These are phyloP conservation scores for Drosophila borborema DNA, from an alignment of 2,888 invertebrate species.

Conservation along the genomic window DNA sequence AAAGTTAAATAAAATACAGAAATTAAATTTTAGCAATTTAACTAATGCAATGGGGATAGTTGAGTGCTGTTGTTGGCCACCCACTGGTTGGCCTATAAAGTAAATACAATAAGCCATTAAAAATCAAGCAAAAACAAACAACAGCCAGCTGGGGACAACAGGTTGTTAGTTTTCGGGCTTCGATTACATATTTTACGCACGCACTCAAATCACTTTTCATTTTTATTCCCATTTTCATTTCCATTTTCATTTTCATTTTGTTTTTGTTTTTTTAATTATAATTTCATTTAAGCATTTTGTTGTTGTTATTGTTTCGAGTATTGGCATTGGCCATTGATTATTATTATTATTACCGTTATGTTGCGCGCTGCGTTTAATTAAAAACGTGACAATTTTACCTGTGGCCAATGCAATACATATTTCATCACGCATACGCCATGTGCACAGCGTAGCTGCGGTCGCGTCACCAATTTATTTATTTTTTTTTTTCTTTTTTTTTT, in stretches of 20 bases:
- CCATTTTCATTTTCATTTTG: not conserved
- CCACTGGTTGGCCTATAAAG: not conserved
- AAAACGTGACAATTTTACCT: slow-evolving; percentile 80
- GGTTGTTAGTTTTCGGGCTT: slow-evolving; percentile 39
- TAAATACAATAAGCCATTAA: slow-evolving; percentile 12
- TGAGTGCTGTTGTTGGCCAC: not conserved
- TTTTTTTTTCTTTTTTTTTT: slow-evolving; percentile 15
- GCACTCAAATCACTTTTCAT: slow-evolving; percentile 65
- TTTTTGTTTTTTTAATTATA: slow-evolving; percentile 49
- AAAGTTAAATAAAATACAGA: not conserved
- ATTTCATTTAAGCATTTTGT: slow-evolving; percentile 45
- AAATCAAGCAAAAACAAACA: slow-evolving; percentile 1
- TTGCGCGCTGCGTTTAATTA: slow-evolving; percentile 67
- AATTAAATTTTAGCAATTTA: not conserved
- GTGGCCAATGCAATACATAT: slow-evolving; percentile 65
- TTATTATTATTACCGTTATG: slow-evolving; percentile 35
- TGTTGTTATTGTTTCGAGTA: slow-evolving; percentile 25
- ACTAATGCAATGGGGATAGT: not conserved
- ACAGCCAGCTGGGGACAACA: slow-evolving; percentile 46
- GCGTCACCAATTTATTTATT: not conserved
- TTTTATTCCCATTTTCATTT: slow-evolving; percentile 27
- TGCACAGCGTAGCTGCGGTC: slow-evolving; percentile 43
- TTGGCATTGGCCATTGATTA: slow-evolving; percentile 59
- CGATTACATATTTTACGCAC: slow-evolving; percentile 61
- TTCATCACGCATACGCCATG: slow-evolving; percentile 64